Conservation (phyloP, 2,113 vertebrate species). For the Crocuta crocuta region DNA sequence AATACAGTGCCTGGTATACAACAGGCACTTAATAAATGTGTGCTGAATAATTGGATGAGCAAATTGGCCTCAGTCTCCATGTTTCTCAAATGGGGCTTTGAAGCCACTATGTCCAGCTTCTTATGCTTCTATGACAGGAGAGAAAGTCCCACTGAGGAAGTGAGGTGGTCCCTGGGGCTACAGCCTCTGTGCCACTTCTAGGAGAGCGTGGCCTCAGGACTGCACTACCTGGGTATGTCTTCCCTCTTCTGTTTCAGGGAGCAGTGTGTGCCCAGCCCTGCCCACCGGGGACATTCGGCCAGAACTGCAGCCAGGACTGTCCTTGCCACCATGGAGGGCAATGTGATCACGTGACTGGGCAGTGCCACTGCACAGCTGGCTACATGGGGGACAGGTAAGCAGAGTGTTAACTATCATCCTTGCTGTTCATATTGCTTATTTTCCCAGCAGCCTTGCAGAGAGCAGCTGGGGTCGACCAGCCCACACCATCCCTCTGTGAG, state of each 20-base stretch:
- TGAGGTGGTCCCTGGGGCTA: neutral
- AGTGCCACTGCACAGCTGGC: constrained; percentile 95
- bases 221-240: neutral
- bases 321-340: constrained; percentile 97
- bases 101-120: too few relatives aligned
- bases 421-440: neutral
- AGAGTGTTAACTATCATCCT: neutral
- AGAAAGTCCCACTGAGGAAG: neutral
- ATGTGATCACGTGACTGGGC: constrained; percentile 95
- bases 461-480: neutral
- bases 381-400: constrained; percentile 96
- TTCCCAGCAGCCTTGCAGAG: neutral
- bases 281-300: constrained; percentile 93
- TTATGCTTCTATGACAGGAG: neutral
- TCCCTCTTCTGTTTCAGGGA: constrained; percentile 88
- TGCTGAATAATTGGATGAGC: neutral
- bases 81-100: neutral
- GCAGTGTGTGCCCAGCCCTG: constrained; percentile 97
- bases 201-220: neutral
- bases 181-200: neutral
- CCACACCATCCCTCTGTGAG: neutral
- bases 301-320: constrained; percentile 98
- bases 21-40: neutral
- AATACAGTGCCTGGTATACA: neutral
- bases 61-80: neutral